phyloP scores from a whole-genome alignment of 2,888 invertebrate genomes.

The Macaria notata region DNA sequence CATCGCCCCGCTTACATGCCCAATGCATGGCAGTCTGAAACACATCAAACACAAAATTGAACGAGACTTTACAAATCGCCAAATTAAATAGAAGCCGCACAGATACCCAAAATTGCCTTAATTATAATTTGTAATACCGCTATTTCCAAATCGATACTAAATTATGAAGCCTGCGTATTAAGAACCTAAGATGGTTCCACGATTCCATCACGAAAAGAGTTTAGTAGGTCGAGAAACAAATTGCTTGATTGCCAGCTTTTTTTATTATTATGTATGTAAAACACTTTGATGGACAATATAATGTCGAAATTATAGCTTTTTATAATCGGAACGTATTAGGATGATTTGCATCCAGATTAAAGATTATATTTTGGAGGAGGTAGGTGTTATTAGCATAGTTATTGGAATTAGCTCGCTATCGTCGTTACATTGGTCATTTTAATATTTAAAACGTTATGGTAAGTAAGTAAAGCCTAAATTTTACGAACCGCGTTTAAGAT shows the following conservation, averaged over 20 bases:
- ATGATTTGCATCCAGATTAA: constrained; percentile 81
- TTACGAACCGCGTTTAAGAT: constrained; percentile 57
- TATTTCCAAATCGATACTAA: constrained; percentile 50
- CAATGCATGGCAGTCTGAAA: constrained; percentile 97
- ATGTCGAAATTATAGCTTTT: constrained; percentile 79
- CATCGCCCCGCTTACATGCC: constrained; percentile 97
- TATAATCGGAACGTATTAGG: constrained; percentile 80
- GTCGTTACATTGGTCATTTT: constrained; percentile 72
- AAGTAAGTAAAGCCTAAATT: constrained; percentile 66
- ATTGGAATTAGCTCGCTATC: constrained; percentile 75
- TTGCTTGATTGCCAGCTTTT: constrained; percentile 75
- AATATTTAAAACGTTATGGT: constrained; percentile 70
- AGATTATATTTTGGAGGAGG: constrained; percentile 79
- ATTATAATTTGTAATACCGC: constrained; percentile 38
- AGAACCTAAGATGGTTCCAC: constrained; percentile 57
- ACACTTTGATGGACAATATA: constrained; percentile 81
- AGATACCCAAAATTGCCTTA: constrained; percentile 26
- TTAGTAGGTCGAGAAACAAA: constrained; percentile 78
- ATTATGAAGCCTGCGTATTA: constrained; percentile 56
- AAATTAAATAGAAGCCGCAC: constrained; percentile 35
- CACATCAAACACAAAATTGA: constrained; percentile 28
- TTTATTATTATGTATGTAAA: constrained; percentile 80
- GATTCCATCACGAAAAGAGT: constrained; percentile 69
- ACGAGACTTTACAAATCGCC: constrained; percentile 19
- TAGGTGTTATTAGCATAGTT: constrained; percentile 80